Evolutionary conservation across 35 echinoderm and acorn worm species (phyloP).

Genomic region (Hemicentrotus pulcherrimus): DNA sequence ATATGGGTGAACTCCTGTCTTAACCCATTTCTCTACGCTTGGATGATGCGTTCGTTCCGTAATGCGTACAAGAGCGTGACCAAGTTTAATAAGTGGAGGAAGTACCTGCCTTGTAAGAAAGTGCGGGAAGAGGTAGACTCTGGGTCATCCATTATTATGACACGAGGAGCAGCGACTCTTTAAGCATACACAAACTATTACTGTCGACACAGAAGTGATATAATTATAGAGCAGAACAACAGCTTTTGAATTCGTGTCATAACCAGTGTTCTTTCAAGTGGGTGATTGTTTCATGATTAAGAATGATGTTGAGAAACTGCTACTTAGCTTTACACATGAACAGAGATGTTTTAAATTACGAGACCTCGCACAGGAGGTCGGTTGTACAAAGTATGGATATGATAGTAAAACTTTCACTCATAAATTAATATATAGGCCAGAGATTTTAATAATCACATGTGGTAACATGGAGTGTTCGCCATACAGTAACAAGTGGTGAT

Average conservation of each 20-base stretch:
- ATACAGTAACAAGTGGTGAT: too few relatives aligned
- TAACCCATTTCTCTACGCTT: conserved; percentile 88
- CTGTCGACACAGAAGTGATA: too few relatives aligned
- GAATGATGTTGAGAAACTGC: too few relatives aligned
- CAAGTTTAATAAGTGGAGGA: conserved; percentile 42
- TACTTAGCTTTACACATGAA: too few relatives aligned
- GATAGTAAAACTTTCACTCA: too few relatives aligned
- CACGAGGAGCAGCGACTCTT: background rate
- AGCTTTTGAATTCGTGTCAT: background rate
- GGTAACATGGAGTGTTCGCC: too few relatives aligned
- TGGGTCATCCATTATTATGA: conserved; percentile 20
- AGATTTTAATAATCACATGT: too few relatives aligned
- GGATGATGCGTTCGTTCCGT: conserved; percentile 76
- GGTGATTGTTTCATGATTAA: too few relatives aligned
- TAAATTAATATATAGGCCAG: too few relatives aligned
- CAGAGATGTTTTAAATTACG: too few relatives aligned
- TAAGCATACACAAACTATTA: background rate
- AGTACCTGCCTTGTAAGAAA: conserved; percentile 46
- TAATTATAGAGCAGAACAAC: background rate
- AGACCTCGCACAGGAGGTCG: too few relatives aligned
- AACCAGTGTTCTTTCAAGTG: background rate
- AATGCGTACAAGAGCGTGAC: conserved; percentile 73
- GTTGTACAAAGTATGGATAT: too few relatives aligned
- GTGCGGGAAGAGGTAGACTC: background rate
- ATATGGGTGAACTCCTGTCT: conserved; percentile 71